Base-by-base conservation (phyloP, 1,140 invertebrate species). In the Drosophila obscura region DNA sequence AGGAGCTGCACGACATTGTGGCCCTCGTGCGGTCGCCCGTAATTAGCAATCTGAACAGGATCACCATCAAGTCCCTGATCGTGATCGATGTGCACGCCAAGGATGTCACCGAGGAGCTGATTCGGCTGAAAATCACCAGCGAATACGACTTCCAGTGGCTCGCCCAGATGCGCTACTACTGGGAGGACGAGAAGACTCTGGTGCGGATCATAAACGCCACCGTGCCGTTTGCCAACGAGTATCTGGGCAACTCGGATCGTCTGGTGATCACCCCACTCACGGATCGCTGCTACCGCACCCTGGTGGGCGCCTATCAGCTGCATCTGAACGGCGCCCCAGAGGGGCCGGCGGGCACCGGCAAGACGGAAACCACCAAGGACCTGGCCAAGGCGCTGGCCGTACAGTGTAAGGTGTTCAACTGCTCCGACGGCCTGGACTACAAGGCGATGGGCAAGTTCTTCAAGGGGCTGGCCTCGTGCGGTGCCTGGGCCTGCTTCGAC, bases 401-500 rank as follows among this genome's bases (percentile, higher is more conserved):
- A 0, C 97, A 98, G 83, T 98, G 97, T 87, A 96, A 98, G 1
- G 97, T 98, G 0, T 98, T 98, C 92, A 98, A 98, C 92, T 98
- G 97, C 81, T 98, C 97, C 0, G 97, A 98, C 87, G 96, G 97
- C n/a, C 92, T 98, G 48, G 97, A 98, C 91, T 98, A 97, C 90
- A 97, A 97, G 85, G 96, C 97, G 31, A 96, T 99, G 95, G 97
- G 97, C 24, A 98, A 98, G 92, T 97, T 96, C 92, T 97, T 97
- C 80, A 96, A 96, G 92, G 97, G 97, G 19, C 90, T 98, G 3
- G 96, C 97, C 6, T 95, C 96, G 5, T 96, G 94, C 15, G 98
- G 97, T 0, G 97, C 97, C 0, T 98, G 97, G 97, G 96, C 96
- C 0, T 98, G 97, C 90, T 98, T 99, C 83, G 97, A 99, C 83